phyloP scores from a whole-genome alignment of 2,888 invertebrate species.

The Helicoverpa assulta region DNA sequence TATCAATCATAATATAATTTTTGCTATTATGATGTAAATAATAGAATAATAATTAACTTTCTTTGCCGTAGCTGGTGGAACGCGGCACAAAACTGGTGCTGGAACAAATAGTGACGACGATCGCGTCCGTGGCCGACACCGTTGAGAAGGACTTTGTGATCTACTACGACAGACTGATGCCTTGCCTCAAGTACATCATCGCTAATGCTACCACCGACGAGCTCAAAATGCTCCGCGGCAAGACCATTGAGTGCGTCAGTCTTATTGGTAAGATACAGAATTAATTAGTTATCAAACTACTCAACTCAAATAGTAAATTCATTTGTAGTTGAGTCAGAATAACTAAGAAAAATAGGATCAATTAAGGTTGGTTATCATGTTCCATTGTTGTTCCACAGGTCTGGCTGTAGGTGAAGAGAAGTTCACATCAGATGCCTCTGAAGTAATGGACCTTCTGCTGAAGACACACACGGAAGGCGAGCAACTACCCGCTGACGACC shows the following conservation, averaged over 20 bases:
- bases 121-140: conserved; percentile 99
- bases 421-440: conserved; percentile 97
- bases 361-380: no score
- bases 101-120: conserved; percentile 99
- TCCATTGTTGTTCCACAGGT: conserved; percentile 71
- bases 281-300: no score
- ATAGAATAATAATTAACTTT: background rate
- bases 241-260: conserved; percentile 99
- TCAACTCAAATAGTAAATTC: no score
- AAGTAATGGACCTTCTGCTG: conserved; percentile 98
- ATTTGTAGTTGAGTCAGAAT: no score
- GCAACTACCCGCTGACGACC: conserved; percentile 97
- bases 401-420: conserved; percentile 95
- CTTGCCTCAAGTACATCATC: conserved; percentile 99
- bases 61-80: conserved; percentile 92
- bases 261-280: conserved; percentile 97
- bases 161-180: conserved; percentile 98
- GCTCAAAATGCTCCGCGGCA: conserved; percentile 97
- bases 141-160: conserved; percentile 98
- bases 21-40: background rate
- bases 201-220: conserved; percentile 97
- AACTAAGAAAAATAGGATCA: no score
- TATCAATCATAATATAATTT: background rate
- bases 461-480: conserved; percentile 96
- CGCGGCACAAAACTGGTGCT: conserved; percentile 98